Evolutionary conservation across 2,888 invertebrate species (phyloP).

Genomic region (Pollenia amentaria): DNA sequence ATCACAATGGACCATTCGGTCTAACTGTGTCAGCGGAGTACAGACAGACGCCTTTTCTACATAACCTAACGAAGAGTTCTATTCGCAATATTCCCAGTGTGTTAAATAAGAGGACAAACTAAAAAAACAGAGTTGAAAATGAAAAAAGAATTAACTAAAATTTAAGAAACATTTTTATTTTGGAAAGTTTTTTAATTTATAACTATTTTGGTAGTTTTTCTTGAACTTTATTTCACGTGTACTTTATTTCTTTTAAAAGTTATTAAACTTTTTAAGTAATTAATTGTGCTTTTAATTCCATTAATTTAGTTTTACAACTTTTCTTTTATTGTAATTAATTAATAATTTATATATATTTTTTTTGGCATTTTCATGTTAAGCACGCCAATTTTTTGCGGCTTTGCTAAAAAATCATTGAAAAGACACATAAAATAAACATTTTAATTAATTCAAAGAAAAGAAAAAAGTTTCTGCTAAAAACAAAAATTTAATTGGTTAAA

Average conservation of each 20-base stretch:
- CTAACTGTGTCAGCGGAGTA: no score
- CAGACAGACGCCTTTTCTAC: no score
- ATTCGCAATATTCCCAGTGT: no score
- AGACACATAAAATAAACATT: slow-evolving; percentile 47
- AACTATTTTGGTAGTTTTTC: no score
- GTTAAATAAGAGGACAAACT: no score
- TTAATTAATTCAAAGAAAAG: slow-evolving; percentile 14
- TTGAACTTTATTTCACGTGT: background rate
- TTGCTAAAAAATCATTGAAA: slow-evolving; percentile 51
- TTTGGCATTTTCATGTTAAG: slow-evolving; percentile 6
- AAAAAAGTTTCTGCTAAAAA: slow-evolving; percentile 8
- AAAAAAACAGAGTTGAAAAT: no score
- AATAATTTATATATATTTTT: slow-evolving; percentile 38
- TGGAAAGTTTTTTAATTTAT: no score
- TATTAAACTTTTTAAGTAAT: slow-evolving; percentile 26
- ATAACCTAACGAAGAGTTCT: no score
- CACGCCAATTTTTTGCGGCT: slow-evolving; percentile 44
- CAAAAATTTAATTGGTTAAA: slow-evolving; percentile 12
- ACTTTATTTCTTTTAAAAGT: slow-evolving; percentile 8
- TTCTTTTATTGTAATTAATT: slow-evolving; percentile 30
- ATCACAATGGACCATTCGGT: no score
- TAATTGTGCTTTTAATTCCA: slow-evolving; percentile 14
- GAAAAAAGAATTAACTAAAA: no score
- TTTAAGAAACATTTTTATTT: no score
- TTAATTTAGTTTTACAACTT: slow-evolving; percentile 3